Evolutionary conservation across 2,113 vertebrate genomes (phyloP), one percentile per base, ranked within the genome.

Genomic region (Cyphomyrus plagiostoma): DNA sequence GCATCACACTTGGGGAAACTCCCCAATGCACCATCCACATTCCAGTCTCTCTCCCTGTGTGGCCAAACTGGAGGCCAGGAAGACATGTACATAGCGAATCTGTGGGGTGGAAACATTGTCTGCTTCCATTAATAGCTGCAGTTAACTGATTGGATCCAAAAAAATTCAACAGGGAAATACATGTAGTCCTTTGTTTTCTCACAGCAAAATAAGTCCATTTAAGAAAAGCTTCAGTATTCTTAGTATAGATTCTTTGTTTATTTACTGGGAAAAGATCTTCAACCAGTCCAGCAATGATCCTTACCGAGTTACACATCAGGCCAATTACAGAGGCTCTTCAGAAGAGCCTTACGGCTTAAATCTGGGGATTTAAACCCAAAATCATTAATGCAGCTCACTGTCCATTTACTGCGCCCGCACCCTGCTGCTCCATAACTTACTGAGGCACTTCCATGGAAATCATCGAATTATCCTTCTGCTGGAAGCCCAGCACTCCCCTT

Each of bases 401-500:
- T 50, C 45, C 83, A 86, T 48, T n/a, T 84, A 84, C 19, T 48
- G 82, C 42, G 45, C 2, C 56, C 2, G 11, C 83, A 21, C 19
- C n/a, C 83, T 86, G 83, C 83, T 13, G 42, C 83, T 42, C 46
- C 23, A 49, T 85, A 85, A 85, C 83, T 13, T 48, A 21, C 46
- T 50, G 42, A 48, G 19, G 42, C 45, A 49, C 23, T 49, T 49
- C 7, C 46, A 50, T 0, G 15, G 70, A 17, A 50, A 86, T 1
- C 46, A 50, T 86, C 10, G 48, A 1, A 48, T 86, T 86, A 21
- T 86, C 83, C 83, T 46, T 10, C 88, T 91, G 88, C 30, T 19
- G 35, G 35, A 70, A 1, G 89, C 91, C 90, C 91, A 90, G 66
- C 86, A 88, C 89, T 91, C 90, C 53, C 94, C 92, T 30, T 70